A percentile compares a stretch with the other conserved stretches of the same genome.
Conservation (phyloP, 2,797 vertebrate species). For the Mastacembelus armatus region DNA sequence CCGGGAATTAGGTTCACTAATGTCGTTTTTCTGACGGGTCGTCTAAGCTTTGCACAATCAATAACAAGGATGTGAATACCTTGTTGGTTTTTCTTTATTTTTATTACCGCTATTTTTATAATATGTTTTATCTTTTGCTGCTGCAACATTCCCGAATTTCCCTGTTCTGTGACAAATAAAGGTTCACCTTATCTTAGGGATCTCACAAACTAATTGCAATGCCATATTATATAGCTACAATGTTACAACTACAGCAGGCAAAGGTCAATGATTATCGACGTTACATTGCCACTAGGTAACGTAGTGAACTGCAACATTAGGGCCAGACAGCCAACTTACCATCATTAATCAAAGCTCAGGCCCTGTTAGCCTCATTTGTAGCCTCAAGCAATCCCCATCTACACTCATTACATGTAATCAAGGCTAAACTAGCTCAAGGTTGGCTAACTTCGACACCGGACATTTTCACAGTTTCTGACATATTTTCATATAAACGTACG, state of each 20-base stretch:
- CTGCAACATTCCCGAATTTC: no score
- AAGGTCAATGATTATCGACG: background rate
- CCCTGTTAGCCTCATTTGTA: background rate
- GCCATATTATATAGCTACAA: background rate
- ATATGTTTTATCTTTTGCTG: no score
- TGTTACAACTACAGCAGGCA: background rate
- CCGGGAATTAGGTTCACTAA: no score
- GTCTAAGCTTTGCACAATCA: background rate
- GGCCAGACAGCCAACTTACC: background rate
- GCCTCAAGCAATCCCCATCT: conserved; percentile 27
- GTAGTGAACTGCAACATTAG: background rate
- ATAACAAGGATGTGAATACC: background rate
- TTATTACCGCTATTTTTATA: no score
- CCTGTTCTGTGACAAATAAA: no score
- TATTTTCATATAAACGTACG: background rate
- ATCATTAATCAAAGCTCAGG: conserved; percentile 8
- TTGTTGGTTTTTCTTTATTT: no score
- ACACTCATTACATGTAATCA: conserved; percentile 3
- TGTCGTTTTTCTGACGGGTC: no score
- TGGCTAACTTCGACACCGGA: conserved; percentile 29
- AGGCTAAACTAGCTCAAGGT: conserved; percentile 43
- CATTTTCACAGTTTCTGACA: background rate
- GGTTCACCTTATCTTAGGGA: no score
- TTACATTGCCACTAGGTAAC: background rate
- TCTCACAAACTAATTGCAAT: background rate